Evolutionary conservation across 1,140 invertebrate genomes (phyloP).

Genomic region (Bombus sibiricus): DNA sequence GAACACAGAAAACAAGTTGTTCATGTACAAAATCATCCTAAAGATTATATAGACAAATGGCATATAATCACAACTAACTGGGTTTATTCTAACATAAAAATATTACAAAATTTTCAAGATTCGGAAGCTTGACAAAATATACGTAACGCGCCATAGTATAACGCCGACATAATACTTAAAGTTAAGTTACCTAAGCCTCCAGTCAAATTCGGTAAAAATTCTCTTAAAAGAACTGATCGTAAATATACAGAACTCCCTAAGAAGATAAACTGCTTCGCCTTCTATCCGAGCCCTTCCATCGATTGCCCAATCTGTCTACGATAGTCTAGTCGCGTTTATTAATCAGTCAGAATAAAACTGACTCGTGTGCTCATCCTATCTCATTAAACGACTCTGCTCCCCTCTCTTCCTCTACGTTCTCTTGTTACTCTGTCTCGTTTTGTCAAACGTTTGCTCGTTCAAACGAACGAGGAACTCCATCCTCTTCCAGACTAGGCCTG

Average conservation of each 20-base stretch:
- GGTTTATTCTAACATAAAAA: not conserved
- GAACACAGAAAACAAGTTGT: too few relatives aligned
- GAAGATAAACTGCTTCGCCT: not conserved
- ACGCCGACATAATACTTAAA: too few relatives aligned
- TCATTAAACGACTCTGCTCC: not conserved
- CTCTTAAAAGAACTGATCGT: not conserved
- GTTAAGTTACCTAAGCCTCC: too few relatives aligned
- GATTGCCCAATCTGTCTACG: not conserved
- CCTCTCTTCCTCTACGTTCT: not conserved
- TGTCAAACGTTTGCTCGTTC: not conserved
- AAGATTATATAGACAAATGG: not conserved
- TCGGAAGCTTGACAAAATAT: too few relatives aligned
- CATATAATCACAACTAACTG: not conserved
- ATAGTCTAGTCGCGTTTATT: not conserved
- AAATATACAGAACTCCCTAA: too few relatives aligned
- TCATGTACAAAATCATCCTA: not conserved
- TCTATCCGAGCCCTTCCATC: not conserved
- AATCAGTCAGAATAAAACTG: conserved; percentile 14
- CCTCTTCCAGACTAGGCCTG: not conserved
- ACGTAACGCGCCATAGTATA: too few relatives aligned
- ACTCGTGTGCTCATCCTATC: not conserved
- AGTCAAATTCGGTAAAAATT: not conserved
- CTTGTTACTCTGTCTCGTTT: not conserved
- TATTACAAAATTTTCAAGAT: not conserved
- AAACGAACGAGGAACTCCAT: not conserved